These are phyloP conservation scores for Ascidia mentula DNA, from an alignment of 23 tunicate species.

Conservation along the genomic window DNA sequence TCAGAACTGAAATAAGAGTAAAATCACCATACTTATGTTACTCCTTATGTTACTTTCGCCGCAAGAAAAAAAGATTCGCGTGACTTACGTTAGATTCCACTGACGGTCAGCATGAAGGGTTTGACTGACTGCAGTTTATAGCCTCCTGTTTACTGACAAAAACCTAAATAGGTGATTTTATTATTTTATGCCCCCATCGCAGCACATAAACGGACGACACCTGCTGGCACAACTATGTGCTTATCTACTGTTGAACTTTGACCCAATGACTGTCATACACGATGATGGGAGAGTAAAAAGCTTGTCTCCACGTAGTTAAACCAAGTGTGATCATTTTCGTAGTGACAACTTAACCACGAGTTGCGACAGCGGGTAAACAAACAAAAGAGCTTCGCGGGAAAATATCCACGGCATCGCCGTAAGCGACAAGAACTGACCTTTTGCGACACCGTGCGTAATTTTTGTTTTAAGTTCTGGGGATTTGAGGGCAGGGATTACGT, in stretches of 20 bases:
- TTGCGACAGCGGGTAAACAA: neutral
- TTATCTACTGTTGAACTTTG: neutral
- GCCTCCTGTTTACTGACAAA: too few relatives aligned
- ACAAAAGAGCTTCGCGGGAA: neutral
- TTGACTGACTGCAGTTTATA: too few relatives aligned
- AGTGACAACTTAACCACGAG: neutral
- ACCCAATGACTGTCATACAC: neutral
- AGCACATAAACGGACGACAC: neutral
- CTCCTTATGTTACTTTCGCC: too few relatives aligned
- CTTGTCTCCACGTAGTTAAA: neutral
- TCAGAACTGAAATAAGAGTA: too few relatives aligned
- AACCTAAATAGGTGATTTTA: too few relatives aligned
- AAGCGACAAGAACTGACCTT: neutral
- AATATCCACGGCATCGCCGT: neutral
- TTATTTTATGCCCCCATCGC: too few relatives aligned
- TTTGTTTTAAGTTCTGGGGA: neutral
- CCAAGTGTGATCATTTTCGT: neutral
- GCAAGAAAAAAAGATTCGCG: too few relatives aligned
- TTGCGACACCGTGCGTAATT: slow-evolving; percentile 2
- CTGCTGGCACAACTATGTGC: neutral
- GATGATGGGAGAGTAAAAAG: neutral
- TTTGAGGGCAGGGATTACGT: neutral
- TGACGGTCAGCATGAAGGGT: too few relatives aligned
- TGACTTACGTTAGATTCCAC: too few relatives aligned
- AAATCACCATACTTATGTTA: too few relatives aligned